Conservation (phyloP, 1,140 invertebrate genomes). For the Drosophila nikananu region DNA sequence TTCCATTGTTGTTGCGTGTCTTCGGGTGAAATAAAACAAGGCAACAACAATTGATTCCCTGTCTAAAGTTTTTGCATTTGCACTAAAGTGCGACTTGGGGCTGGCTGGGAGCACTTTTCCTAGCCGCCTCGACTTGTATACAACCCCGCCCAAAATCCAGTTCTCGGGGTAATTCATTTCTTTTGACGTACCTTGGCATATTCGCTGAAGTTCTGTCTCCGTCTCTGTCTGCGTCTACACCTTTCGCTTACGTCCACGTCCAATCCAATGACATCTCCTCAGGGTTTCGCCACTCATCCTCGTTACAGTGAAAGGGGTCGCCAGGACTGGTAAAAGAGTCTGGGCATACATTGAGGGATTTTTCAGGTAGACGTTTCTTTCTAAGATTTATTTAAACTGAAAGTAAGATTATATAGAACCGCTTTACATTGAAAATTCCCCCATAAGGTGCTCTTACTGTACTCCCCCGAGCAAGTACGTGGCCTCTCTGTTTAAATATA, state of each 20-base stretch:
- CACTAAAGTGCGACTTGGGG: conserved; percentile 60
- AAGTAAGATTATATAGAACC: neutral
- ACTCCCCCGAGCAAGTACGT: conserved; percentile 28
- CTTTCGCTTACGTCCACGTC: conserved; percentile 45
- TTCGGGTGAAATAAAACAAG: conserved; percentile 75
- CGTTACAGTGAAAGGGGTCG: conserved; percentile 20
- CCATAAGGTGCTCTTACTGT: conserved; percentile 1
- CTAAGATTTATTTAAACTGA: neutral
- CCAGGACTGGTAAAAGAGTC: neutral
- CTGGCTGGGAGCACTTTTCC: conserved; percentile 43
- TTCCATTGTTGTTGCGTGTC: conserved; percentile 81
- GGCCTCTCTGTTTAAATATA: conserved; percentile 22
- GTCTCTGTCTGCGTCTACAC: conserved; percentile 53
- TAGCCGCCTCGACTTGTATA: neutral
- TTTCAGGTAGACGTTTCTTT: no score
- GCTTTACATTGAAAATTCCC: neutral
- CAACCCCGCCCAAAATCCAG: conserved; percentile 9
- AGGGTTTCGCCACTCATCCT: conserved; percentile 31
- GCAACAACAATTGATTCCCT: conserved; percentile 84
- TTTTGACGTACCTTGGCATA: conserved; percentile 79
- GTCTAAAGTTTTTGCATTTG: conserved; percentile 85
- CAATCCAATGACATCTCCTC: conserved; percentile 53
- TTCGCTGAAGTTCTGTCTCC: conserved; percentile 57
- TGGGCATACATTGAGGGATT: neutral
- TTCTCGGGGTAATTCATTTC: conserved; percentile 72